Conservation (phyloP, 1,140 invertebrate species). For the Sitodiplosis mosellana region DNA sequence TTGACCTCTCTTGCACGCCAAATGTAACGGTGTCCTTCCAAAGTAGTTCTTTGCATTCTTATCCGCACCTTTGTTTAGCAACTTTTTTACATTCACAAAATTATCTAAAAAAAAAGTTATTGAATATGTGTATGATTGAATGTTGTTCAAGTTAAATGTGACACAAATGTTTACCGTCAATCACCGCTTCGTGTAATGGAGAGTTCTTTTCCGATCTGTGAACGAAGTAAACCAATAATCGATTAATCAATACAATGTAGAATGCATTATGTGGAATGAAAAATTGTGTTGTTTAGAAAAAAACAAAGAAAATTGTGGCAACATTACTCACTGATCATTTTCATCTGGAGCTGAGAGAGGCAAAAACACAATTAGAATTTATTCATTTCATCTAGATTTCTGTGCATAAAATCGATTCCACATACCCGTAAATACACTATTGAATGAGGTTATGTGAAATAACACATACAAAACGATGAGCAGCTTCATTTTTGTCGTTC, state of each 20-base stretch:
- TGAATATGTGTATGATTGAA: neutral
- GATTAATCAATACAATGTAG: too few species aligned
- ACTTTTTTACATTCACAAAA: slow-evolving; percentile 4
- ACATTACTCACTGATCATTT: slow-evolving; percentile 1
- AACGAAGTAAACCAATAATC: neutral
- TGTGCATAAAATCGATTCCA: neutral
- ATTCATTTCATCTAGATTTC: neutral
- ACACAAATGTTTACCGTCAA: neutral
- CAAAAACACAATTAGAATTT: neutral
- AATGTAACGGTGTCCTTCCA: slow-evolving; percentile 23
- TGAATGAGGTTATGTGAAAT: neutral
- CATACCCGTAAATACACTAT: neutral
- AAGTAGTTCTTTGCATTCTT: slow-evolving; percentile 5
- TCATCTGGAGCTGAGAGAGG: neutral
- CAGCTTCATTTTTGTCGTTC: neutral
- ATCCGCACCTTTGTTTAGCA: slow-evolving; percentile 8
- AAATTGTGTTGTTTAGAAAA: neutral
- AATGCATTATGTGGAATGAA: too few species aligned
- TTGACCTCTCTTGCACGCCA: slow-evolving; percentile 24
- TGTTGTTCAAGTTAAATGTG: neutral
- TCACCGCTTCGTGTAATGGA: neutral
- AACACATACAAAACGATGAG: neutral
- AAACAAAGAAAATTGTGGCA: neutral
- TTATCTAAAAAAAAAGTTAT: neutral
- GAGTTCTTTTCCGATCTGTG: neutral